phyloP scores from a whole-genome alignment of 1,140 invertebrate genomes.

The Drosophila virilis region DNA sequence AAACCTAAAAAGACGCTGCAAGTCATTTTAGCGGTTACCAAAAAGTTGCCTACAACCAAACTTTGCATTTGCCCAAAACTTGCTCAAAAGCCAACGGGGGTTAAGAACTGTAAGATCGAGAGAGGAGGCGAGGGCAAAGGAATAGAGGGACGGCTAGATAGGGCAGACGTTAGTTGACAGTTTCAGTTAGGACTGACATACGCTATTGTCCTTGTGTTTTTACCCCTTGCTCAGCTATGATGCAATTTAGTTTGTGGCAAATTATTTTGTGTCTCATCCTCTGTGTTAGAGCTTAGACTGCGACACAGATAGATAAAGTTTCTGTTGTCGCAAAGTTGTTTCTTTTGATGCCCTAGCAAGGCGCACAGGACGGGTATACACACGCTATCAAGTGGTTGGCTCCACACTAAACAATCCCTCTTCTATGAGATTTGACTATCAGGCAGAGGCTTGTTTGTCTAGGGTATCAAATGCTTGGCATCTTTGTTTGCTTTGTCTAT shows the following conservation, averaged over 20 bases:
- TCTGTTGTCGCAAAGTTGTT: conserved; percentile 30
- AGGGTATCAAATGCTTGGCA: neutral
- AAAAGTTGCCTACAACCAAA: conserved; percentile 66
- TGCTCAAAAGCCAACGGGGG: conserved; percentile 10
- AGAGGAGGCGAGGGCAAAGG: neutral
- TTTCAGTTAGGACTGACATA: conserved; percentile 20
- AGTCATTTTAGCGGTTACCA: conserved; percentile 72
- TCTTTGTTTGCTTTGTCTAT: neutral
- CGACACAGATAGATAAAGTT: conserved; percentile 34
- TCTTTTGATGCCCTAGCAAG: neutral
- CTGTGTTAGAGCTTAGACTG: conserved; percentile 1
- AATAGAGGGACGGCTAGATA: neutral
- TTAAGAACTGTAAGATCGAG: neutral
- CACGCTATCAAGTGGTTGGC: neutral
- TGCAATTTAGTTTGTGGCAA: conserved; percentile 46
- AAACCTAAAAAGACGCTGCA: conserved; percentile 55
- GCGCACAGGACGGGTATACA: neutral
- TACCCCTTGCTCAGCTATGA: conserved; percentile 2
- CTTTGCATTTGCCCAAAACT: conserved; percentile 70
- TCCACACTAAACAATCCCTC: too few species aligned
- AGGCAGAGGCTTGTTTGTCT: neutral
- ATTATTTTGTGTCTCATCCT: conserved; percentile 38
- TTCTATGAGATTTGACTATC: too few species aligned
- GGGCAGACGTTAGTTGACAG: conserved; percentile 44
- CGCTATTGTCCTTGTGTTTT: conserved; percentile 13